These are phyloP conservation scores for Phylloscopus trochilus DNA, from an alignment of 2,113 vertebrate species.

Conservation along the genomic window DNA sequence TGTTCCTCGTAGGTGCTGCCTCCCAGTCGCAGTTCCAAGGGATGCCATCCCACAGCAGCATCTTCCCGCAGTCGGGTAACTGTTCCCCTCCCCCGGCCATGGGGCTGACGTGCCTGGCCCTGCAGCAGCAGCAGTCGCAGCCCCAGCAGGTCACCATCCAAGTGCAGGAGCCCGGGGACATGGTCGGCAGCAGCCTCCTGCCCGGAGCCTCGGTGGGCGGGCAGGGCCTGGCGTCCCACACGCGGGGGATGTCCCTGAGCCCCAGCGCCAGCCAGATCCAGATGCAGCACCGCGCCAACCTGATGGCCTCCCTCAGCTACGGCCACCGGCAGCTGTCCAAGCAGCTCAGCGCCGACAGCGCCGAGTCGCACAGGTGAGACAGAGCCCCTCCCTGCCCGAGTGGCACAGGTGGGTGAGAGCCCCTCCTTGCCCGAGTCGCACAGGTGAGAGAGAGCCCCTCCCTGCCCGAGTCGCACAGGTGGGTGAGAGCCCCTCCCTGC, in stretches of 20 bases:
- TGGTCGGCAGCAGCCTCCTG: slow-evolving; percentile 72
- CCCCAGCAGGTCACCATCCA: slow-evolving; percentile 95
- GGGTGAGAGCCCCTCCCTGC: background rate
- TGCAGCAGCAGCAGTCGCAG: slow-evolving; percentile 81
- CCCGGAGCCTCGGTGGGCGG: slow-evolving; percentile 37
- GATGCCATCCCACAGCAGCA: slow-evolving; percentile 74
- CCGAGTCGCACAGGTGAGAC: slow-evolving; percentile 96
- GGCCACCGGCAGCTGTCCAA: slow-evolving; percentile 93
- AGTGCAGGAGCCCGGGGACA: slow-evolving; percentile 87
- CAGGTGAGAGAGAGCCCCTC: slow-evolving; percentile 80
- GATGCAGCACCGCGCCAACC: slow-evolving; percentile 81
- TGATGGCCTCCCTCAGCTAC: slow-evolving; percentile 84
- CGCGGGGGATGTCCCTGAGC: slow-evolving; percentile 64
- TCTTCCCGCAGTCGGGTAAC: slow-evolving; percentile 86
- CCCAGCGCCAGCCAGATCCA: slow-evolving; percentile 73
- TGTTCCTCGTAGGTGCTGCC: slow-evolving; percentile 72
- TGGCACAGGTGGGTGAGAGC: slow-evolving; percentile 90
- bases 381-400: slow-evolving; percentile 47
- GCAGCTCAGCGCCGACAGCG: slow-evolving; percentile 96
- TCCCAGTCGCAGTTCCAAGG: slow-evolving; percentile 87
- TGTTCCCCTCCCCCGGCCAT: slow-evolving; percentile 85
- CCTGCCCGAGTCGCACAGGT: slow-evolving; percentile 90
- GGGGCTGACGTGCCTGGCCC: slow-evolving; percentile 79
- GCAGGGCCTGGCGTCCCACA: slow-evolving; percentile 21
- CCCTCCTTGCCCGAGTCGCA: slow-evolving; percentile 78